Conservation (phyloP, 1,140 invertebrate genomes). For the Phymastichus coffea region DNA sequence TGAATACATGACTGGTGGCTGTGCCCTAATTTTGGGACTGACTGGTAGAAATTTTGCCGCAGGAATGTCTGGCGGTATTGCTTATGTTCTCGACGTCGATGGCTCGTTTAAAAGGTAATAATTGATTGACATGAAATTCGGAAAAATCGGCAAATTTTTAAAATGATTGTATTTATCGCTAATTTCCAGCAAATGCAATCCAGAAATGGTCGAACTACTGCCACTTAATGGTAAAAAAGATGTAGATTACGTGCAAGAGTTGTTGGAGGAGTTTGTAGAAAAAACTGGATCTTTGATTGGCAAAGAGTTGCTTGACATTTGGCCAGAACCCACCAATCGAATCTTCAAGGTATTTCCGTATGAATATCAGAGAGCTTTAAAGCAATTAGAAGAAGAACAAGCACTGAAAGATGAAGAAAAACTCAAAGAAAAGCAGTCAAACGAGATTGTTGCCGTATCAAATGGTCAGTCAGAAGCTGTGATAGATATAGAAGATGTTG, state of each 20-base stretch:
- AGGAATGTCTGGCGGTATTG: slow-evolving; percentile 97
- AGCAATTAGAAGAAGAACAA: slow-evolving; percentile 65
- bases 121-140: not conserved
- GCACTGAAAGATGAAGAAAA: slow-evolving; percentile 39
- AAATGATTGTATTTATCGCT: slow-evolving; percentile 21
- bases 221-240: slow-evolving; percentile 80
- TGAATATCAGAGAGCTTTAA: slow-evolving; percentile 91
- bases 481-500: slow-evolving; percentile 85
- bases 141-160: not conserved
- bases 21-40: slow-evolving; percentile 86
- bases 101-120: slow-evolving; percentile 69
- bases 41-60: slow-evolving; percentile 98
- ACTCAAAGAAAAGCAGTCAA: slow-evolving; percentile 61
- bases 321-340: slow-evolving; percentile 74
- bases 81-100: slow-evolving; percentile 91
- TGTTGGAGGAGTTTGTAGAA: slow-evolving; percentile 84
- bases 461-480: slow-evolving; percentile 54
- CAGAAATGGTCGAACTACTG: slow-evolving; percentile 86
- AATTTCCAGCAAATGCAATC: slow-evolving; percentile 77
- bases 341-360: slow-evolving; percentile 97
- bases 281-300: slow-evolving; percentile 91
- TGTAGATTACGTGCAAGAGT: slow-evolving; percentile 72
- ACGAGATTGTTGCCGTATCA: slow-evolving; percentile 37
- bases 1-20: slow-evolving; percentile 99
- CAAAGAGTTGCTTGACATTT: slow-evolving; percentile 74